A percentile compares a stretch with the other conserved stretches of the same genome.
phyloP scores from a whole-genome alignment of 2,113 vertebrate species.

The Alectura lathami region DNA sequence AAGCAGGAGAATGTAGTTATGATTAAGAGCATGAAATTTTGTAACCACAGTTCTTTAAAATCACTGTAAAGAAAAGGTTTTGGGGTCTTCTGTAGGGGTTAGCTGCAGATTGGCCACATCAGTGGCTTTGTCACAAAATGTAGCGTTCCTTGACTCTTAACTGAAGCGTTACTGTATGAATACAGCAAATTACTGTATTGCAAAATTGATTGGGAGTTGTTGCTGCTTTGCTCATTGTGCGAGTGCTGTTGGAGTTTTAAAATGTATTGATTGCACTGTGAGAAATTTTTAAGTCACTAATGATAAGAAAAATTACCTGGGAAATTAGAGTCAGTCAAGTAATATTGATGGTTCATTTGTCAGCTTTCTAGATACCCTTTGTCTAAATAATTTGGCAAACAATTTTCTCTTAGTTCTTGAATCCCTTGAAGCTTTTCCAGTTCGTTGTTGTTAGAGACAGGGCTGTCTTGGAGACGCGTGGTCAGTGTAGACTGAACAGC shows the following conservation, averaged over 20 bases:
- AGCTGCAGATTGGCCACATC: neutral
- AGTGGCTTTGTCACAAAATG: neutral
- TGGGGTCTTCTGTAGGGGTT: neutral
- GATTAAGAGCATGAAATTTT: neutral
- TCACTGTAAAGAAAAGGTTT: neutral
- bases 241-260: constrained; percentile 27
- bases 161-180: constrained; percentile 30
- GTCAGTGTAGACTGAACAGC: neutral
- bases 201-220: constrained; percentile 30
- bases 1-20: neutral
- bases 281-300: constrained; percentile 37
- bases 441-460: neutral
- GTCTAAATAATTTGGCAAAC: constrained; percentile 49
- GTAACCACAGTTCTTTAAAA: neutral
- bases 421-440: neutral
- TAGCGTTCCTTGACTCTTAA: neutral
- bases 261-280: neutral
- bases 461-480: neutral
- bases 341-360: constrained; percentile 37
- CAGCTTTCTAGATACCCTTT: constrained; percentile 34
- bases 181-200: constrained; percentile 41
- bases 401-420: constrained; percentile 25
- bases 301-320: constrained; percentile 50
- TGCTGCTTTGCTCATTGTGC: neutral
- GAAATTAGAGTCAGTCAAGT: constrained; percentile 49